Percentiles rank a stretch among this genome's conserved stretches.
Conservation (phyloP, 2,113 vertebrate genomes). For the Rousettus leschenaultii region DNA sequence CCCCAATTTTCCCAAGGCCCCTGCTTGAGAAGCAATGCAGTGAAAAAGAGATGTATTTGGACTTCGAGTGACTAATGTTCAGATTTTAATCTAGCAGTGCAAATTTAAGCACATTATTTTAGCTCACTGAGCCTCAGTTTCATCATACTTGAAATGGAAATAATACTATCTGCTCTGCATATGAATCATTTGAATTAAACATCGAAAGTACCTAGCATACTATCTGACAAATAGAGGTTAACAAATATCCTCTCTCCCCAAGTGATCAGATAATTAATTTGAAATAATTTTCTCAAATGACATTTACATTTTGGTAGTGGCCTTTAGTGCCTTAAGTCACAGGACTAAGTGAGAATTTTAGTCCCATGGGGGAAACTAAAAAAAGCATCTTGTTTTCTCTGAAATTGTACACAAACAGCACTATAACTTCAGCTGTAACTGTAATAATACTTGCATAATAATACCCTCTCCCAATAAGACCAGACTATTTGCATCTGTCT, state of each 20-base stretch:
- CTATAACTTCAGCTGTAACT: not conserved
- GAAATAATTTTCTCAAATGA: not conserved
- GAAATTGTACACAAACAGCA: not conserved
- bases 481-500: not conserved
- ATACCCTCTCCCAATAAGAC: not conserved
- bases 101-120: not conserved
- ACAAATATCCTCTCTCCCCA: not conserved
- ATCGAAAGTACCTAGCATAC: not conserved
- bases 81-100: not conserved
- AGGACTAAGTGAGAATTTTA: not conserved
- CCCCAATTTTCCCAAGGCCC: not conserved
- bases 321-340: not conserved
- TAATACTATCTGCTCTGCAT: not conserved
- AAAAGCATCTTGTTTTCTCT: not conserved
- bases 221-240: not conserved
- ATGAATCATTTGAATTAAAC: not conserved
- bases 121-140: not conserved
- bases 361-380: not conserved
- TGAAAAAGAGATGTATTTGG: not conserved
- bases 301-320: not conserved
- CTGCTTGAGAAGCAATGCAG: not conserved
- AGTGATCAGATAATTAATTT: not conserved
- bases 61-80: not conserved
- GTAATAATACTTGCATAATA: not conserved
- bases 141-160: not conserved